Evolutionary conservation across 2,797 vertebrate species (phyloP).

Genomic region (Acrossocheilus wenchowensis): DNA sequence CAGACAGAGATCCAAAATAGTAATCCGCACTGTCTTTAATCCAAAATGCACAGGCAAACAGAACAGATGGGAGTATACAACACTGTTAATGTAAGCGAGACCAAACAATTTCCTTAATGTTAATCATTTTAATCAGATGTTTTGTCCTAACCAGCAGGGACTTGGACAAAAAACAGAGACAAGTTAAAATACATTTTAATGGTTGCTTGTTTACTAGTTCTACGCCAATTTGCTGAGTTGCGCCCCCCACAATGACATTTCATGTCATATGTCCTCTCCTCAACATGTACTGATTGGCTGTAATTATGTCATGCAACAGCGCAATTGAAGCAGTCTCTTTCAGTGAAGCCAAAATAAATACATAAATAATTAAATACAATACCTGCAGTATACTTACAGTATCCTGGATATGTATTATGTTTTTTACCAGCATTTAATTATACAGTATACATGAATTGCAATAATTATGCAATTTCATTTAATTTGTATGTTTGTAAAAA

Average conservation of each 20-base stretch:
- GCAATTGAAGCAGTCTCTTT: no score
- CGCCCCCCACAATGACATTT: background rate
- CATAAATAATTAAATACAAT: no score
- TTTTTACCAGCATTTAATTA: no score
- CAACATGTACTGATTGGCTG: background rate
- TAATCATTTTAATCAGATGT: background rate
- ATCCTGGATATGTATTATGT: no score
- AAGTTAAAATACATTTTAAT: background rate
- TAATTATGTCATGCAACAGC: background rate
- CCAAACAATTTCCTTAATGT: background rate
- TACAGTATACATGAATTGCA: no score
- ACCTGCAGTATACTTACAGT: no score
- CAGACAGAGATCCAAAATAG: background rate
- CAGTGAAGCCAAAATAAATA: no score
- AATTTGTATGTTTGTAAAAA: no score
- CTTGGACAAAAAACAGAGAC: background rate
- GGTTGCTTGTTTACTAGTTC: background rate
- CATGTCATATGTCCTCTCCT: background rate
- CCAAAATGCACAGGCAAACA: background rate
- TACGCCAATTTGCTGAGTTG: background rate
- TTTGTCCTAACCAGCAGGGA: background rate
- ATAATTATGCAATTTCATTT: no score
- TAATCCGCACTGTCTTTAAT: background rate
- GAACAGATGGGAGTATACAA: background rate
- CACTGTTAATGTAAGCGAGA: background rate